These are phyloP conservation scores for Clupea harengus DNA, from an alignment of 2,113 vertebrate genomes.

Conservation along the genomic window DNA sequence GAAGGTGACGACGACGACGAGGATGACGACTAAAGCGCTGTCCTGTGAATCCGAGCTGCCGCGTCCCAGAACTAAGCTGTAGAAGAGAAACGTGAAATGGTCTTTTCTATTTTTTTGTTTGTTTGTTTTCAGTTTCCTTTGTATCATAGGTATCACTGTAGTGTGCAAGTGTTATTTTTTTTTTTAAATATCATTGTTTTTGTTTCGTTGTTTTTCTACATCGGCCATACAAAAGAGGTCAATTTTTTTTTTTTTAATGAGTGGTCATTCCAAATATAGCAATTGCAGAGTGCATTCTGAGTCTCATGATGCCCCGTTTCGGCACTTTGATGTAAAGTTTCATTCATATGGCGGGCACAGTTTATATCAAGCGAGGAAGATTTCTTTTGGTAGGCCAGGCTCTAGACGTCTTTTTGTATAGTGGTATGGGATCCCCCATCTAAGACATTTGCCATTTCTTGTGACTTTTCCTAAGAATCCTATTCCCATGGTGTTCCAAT, in stretches of 20 bases:
- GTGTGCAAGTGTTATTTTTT: slow-evolving; percentile 24
- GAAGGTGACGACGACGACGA: slow-evolving; percentile 83
- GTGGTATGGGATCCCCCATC: background rate
- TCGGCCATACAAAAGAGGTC: background rate
- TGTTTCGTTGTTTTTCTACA: background rate
- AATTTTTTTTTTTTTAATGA: background rate
- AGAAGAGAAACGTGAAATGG: slow-evolving; percentile 48
- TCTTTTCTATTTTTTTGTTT: slow-evolving; percentile 26
- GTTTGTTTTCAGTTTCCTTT: slow-evolving; percentile 33
- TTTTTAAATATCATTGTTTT: background rate
- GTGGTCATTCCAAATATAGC: background rate
- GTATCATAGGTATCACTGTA: slow-evolving; percentile 46
- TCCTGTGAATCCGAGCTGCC: slow-evolving; percentile 20
- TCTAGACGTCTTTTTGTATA: background rate
- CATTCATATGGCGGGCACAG: background rate
- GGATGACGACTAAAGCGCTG: slow-evolving; percentile 72
- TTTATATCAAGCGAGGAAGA: background rate
- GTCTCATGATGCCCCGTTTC: background rate
- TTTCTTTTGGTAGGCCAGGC: background rate
- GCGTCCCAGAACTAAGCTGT: slow-evolving; percentile 43
- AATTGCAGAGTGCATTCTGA: background rate
- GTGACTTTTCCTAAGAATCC: background rate
- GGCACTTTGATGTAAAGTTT: background rate
- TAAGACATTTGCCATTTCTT: background rate
- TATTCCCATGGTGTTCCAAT: background rate